Percentiles rank a stretch among this genome's conserved stretches.
Evolutionary conservation across 1,140 invertebrate genomes (phyloP).

Genomic region (Zophobas morio): DNA sequence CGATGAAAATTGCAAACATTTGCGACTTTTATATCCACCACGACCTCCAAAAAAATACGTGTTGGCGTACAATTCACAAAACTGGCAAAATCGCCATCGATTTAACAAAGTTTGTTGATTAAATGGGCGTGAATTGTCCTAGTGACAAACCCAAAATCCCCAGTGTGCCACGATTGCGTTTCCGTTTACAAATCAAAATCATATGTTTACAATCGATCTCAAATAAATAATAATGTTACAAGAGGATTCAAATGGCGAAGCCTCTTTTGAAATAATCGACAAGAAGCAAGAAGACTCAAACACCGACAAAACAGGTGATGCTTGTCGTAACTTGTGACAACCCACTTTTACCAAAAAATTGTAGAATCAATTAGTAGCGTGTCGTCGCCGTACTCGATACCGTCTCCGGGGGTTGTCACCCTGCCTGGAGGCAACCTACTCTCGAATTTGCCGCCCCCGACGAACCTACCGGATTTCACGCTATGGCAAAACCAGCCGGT

Average conservation of each 20-base stretch:
- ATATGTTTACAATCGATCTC: conserved; percentile 39
- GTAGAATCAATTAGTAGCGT: conserved; percentile 60
- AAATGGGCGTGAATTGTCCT: neutral
- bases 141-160: conserved; percentile 32
- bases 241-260: conserved; percentile 69
- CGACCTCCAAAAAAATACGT: neutral
- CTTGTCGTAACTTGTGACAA: neutral
- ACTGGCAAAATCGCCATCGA: too few relatives aligned
- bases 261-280: conserved; percentile 69
- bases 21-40: neutral
- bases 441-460: conserved; percentile 73
- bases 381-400: conserved; percentile 62
- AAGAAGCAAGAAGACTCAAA: conserved; percentile 62
- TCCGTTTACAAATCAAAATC: conserved; percentile 28
- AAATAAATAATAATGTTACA: conserved; percentile 61
- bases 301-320: conserved; percentile 57
- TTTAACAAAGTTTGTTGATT: too few relatives aligned
- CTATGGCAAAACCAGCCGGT: conserved; percentile 56
- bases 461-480: conserved; percentile 72
- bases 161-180: conserved; percentile 43
- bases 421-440: conserved; percentile 69
- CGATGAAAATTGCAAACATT: neutral
- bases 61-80: neutral
- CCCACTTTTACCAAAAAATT: conserved; percentile 39
- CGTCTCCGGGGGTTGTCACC: conserved; percentile 59